Conservation (phyloP, 1,140 invertebrate genomes). For the Platyscapa corneri region DNA sequence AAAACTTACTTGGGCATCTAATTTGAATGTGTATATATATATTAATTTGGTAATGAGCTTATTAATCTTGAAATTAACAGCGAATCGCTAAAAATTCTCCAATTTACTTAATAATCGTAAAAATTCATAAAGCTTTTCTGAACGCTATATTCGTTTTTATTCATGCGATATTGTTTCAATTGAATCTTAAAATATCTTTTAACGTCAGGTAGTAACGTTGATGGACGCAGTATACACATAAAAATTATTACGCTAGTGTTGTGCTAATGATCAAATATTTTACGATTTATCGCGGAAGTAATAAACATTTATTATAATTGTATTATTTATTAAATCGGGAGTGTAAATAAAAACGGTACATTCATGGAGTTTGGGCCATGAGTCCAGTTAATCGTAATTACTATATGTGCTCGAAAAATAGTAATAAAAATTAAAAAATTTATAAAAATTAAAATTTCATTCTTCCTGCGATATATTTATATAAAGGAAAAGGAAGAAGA, state of each 20-base stretch:
- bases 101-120: too few relatives aligned
- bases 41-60: too few relatives aligned
- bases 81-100: too few relatives aligned
- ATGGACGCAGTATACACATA: constrained; percentile 16
- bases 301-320: constrained; percentile 33
- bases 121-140: not conserved
- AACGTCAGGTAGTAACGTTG: not conserved
- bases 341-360: constrained; percentile 1
- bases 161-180: not conserved
- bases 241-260: constrained; percentile 36
- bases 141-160: not conserved
- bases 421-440: not conserved
- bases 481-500: too few relatives aligned
- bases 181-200: not conserved
- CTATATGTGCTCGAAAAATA: not conserved
- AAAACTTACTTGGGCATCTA: too few relatives aligned
- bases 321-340: constrained; percentile 36
- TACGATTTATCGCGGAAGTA: constrained; percentile 19
- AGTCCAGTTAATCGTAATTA: constrained; percentile 39
- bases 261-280: constrained; percentile 5
- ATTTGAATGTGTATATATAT: too few relatives aligned
- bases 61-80: too few relatives aligned
- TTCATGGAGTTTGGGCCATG: not conserved
- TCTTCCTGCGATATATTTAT: too few relatives aligned
- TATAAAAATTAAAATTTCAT: too few relatives aligned